Base-by-base conservation (phyloP, 1,140 invertebrate species). In the Physella acuta region DNA sequence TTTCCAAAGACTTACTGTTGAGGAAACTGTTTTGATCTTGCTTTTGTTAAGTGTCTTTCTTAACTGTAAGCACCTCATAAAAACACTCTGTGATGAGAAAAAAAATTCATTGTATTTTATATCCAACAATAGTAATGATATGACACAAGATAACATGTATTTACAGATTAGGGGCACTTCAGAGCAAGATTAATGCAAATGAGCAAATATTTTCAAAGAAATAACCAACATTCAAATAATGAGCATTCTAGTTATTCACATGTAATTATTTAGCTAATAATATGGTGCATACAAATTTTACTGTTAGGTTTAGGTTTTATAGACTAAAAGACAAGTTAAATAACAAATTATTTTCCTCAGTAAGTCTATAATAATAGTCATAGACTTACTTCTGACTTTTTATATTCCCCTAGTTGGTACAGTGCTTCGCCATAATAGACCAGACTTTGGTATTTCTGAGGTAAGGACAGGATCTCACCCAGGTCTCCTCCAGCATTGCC, bases 391-490 rank as follows among this genome's bases (percentile, higher is more conserved):
- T 92, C 91, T 26, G 91, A 90, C 79, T 89, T 89, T 44, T 88
- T 80, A 81, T 89, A 91, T 75, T 92, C 88, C 69, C 87, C 86
- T 2, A 88, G 75, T 39, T 90, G 85, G 81, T 88, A 91, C 44
- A 90, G 84, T 26, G 91, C 89, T 77, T 92, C 89, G 2, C 88
- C 91, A 82, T 90, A 89, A 78, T 89, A 90, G 49, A 90, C 87
- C 17, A 68, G 24, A 33, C 66, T 68, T 36, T 68, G 66, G 30
- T 68, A 68, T 24, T 68, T 68, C 33, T 68, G 66, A 17, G 66
- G 55, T 16, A 68, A 52, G 17, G 66, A 44, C 24, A 68, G 24
- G 24, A 68, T 20, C 39, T 68, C 66, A 4, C 66, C 66, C 20
- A 51, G 26, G 30, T 68, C 66, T 30, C 37, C n/a, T 1, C 66